Percentiles rank a stretch among this genome's conserved stretches.
Conservation (phyloP, 2,888 invertebrate species). For the Leucoma salicis region DNA sequence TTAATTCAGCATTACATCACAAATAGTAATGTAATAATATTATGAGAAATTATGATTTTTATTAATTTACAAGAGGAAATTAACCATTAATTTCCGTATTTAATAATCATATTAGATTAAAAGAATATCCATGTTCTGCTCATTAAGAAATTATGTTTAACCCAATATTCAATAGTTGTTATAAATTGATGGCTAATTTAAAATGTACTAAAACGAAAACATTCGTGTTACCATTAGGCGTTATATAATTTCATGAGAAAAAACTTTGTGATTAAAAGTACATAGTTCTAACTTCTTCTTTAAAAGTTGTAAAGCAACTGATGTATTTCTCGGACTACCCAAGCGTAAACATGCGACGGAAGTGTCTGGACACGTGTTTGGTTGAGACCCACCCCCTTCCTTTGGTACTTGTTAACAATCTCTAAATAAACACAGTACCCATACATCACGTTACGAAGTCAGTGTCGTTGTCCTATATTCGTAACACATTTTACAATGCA, state of each 20-base stretch:
- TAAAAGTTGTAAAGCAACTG: slow-evolving; percentile 5
- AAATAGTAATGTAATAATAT: slow-evolving; percentile 20
- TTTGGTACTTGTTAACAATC: slow-evolving; percentile 46
- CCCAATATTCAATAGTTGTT: slow-evolving; percentile 18
- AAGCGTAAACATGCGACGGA: slow-evolving; percentile 50
- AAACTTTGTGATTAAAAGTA: background rate
- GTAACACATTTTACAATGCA: background rate
- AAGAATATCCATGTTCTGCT: slow-evolving; percentile 12
- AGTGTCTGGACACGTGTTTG: slow-evolving; percentile 58
- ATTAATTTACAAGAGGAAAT: slow-evolving; percentile 27
- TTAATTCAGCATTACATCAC: slow-evolving; percentile 22
- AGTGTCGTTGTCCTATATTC: too few relatives aligned
- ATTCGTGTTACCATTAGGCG: background rate
- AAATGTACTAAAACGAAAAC: slow-evolving; percentile 5
- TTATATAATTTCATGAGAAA: too few relatives aligned
- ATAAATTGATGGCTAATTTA: slow-evolving; percentile 13
- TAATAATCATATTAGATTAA: slow-evolving; percentile 21
- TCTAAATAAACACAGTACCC: slow-evolving; percentile 42
- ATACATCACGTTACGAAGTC: slow-evolving; percentile 1
- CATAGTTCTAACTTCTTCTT: background rate
- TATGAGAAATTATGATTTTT: slow-evolving; percentile 15
- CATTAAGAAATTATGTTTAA: slow-evolving; percentile 15
- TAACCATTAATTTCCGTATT: slow-evolving; percentile 31
- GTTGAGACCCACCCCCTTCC: slow-evolving; percentile 50
- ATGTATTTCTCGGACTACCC: slow-evolving; percentile 15